Evolutionary conservation across 2,797 vertebrate genomes (phyloP).

Genomic region (Acanthurus tractus): DNA sequence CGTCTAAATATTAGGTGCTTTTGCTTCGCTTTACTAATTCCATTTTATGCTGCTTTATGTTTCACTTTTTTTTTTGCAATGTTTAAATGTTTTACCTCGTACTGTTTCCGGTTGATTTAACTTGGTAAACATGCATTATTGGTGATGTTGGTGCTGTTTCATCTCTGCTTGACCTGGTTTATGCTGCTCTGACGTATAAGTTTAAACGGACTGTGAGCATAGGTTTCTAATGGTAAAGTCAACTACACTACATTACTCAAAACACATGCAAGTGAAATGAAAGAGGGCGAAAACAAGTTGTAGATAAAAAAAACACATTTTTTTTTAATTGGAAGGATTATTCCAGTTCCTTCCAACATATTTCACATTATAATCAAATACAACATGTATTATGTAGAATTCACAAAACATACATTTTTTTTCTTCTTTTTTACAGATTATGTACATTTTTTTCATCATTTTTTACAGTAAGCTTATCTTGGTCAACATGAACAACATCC

Average conservation of each 20-base stretch:
- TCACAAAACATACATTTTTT: conserved; percentile 80
- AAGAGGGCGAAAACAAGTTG: background rate
- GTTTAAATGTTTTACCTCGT: background rate
- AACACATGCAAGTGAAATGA: background rate
- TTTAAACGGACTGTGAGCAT: background rate
- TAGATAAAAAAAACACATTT: conserved; percentile 61
- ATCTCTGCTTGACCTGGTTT: background rate
- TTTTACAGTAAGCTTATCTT: conserved; percentile 81
- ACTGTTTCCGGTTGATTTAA: background rate
- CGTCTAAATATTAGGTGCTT: background rate
- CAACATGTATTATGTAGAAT: conserved; percentile 83
- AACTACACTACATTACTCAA: too few species aligned
- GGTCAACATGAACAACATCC: conserved; percentile 66
- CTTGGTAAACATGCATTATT: background rate
- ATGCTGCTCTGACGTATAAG: background rate
- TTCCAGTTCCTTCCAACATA: conserved; percentile 35
- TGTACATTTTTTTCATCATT: conserved; percentile 85
- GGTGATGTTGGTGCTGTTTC: background rate
- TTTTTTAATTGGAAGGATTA: conserved; percentile 59
- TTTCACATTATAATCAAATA: conserved; percentile 91
- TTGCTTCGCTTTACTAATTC: too few species aligned
- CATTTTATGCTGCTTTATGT: background rate
- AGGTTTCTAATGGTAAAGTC: background rate
- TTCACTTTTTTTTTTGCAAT: background rate
- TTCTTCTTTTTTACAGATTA: conserved; percentile 81